Percentiles rank a stretch among this genome's conserved stretches.
Evolutionary conservation across 2,888 invertebrate species (phyloP).

Genomic region (Lutraria lutraria): DNA sequence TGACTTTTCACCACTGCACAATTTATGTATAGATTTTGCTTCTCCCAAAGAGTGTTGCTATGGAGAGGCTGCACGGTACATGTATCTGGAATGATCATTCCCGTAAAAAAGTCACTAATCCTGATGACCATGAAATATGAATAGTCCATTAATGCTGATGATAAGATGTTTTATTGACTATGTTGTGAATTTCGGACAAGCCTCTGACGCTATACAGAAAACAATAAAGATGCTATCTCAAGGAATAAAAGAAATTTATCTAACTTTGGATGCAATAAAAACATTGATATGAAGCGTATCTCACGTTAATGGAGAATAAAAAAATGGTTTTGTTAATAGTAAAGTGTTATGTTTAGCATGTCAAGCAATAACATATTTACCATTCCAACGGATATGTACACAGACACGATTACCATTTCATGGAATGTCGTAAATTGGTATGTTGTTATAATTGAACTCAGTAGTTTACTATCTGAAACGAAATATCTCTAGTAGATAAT

Average conservation of each 20-base stretch:
- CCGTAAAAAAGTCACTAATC: too few species aligned
- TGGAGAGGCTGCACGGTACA: too few species aligned
- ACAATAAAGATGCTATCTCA: background rate
- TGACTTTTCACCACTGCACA: too few species aligned
- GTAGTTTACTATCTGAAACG: background rate
- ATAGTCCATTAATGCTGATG: background rate
- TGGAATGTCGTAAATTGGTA: background rate
- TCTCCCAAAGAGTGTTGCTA: too few species aligned
- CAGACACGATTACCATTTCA: background rate
- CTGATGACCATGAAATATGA: background rate
- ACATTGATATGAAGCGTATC: background rate
- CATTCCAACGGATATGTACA: background rate
- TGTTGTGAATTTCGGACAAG: background rate
- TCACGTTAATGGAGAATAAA: slow-evolving; percentile 1
- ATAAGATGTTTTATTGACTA: background rate
- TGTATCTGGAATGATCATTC: too few species aligned
- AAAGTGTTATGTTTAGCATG: background rate
- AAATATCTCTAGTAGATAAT: background rate
- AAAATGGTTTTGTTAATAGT: background rate
- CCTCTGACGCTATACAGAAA: background rate
- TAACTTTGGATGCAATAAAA: background rate
- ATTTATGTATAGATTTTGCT: too few species aligned
- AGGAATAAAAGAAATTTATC: slow-evolving; percentile 13
- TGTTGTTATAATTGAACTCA: background rate
- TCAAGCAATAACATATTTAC: background rate